Evolutionary conservation across 2,888 invertebrate species (phyloP).

Genomic region (Dryococelus australis): DNA sequence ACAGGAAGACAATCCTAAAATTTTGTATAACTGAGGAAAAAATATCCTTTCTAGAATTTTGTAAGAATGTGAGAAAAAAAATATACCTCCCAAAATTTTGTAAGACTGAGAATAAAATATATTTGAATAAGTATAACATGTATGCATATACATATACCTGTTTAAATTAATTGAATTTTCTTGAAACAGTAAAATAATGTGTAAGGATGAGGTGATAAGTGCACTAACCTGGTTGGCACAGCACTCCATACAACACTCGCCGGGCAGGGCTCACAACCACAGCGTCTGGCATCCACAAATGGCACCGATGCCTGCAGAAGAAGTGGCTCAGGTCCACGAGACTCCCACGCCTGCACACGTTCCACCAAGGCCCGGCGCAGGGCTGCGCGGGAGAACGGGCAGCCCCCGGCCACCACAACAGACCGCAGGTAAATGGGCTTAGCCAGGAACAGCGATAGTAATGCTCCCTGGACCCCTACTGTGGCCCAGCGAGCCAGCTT

Average conservation of each 20-base stretch:
- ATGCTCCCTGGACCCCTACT: constrained; percentile 72
- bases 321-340: constrained; percentile 44
- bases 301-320: constrained; percentile 49
- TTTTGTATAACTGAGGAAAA: too few relatives aligned
- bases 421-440: constrained; percentile 73
- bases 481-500: constrained; percentile 91
- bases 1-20: too few relatives aligned
- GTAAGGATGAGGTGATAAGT: too few relatives aligned
- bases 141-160: too few relatives aligned
- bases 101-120: too few relatives aligned
- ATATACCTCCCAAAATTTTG: too few relatives aligned
- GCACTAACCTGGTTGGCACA: constrained; percentile 56
- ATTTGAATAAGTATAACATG: too few relatives aligned
- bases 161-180: too few relatives aligned
- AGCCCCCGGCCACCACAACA: constrained; percentile 73
- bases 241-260: constrained; percentile 69
- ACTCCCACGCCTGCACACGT: constrained; percentile 50
- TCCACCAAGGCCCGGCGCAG: constrained; percentile 63
- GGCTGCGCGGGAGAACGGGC: constrained; percentile 68
- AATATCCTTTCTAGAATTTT: too few relatives aligned
- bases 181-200: too few relatives aligned
- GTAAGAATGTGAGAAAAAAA: too few relatives aligned
- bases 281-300: constrained; percentile 41
- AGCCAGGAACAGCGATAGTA: constrained; percentile 72
- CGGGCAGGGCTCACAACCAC: constrained; percentile 62